Evolutionary conservation across 2,888 invertebrate species (phyloP).

Genomic region (Ornithoptera priamus): DNA sequence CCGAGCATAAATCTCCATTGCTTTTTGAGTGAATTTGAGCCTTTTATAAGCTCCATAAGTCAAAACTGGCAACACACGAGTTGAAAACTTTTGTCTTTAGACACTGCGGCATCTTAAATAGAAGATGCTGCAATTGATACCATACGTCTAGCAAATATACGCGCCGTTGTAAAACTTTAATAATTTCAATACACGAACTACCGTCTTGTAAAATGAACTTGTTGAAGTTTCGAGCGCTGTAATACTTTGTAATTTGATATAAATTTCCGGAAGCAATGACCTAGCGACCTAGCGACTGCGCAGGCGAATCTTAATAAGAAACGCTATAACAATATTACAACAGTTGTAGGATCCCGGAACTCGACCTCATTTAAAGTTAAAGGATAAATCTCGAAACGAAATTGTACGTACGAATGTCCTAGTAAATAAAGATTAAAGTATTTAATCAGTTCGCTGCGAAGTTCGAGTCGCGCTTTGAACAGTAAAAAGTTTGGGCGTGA

Average conservation of each 20-base stretch:
- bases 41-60: too few species aligned
- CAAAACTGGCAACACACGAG: too few species aligned
- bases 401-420: slow-evolving; percentile 61
- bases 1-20: too few species aligned
- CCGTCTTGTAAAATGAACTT: background rate
- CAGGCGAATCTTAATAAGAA: slow-evolving; percentile 22
- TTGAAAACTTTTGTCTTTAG: too few species aligned
- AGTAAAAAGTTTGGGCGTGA: slow-evolving; percentile 70
- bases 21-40: too few species aligned
- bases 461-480: slow-evolving; percentile 50
- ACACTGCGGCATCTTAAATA: too few species aligned
- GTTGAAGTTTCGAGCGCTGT: slow-evolving; percentile 10
- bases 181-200: too few species aligned
- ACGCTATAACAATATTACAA: slow-evolving; percentile 28
- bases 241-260: background rate
- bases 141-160: too few species aligned
- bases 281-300: slow-evolving; percentile 9
- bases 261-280: background rate
- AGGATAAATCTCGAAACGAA: slow-evolving; percentile 70
- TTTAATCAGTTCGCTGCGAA: slow-evolving; percentile 68
- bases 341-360: slow-evolving; percentile 37
- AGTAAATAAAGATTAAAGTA: slow-evolving; percentile 76
- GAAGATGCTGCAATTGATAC: too few species aligned
- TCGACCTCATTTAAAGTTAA: slow-evolving; percentile 61
- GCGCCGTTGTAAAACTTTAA: too few species aligned